These are phyloP conservation scores for Hyposoter dolosus DNA, from an alignment of 2,888 invertebrate species.

Conservation along the genomic window DNA sequence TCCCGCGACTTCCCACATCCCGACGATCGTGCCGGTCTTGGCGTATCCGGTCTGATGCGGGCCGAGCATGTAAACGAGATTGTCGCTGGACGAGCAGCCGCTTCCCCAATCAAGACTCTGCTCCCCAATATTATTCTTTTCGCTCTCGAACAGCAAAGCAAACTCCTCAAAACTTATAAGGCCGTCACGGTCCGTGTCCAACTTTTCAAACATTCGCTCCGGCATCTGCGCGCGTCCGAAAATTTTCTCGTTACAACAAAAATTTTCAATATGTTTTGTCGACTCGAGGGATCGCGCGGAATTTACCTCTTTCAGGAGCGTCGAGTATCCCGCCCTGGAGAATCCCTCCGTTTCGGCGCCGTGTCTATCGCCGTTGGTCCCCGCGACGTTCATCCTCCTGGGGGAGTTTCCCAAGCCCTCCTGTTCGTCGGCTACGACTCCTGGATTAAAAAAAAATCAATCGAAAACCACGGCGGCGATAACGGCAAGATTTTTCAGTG, in stretches of 20 bases:
- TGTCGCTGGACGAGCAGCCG: conserved; percentile 70
- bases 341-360: conserved; percentile 88
- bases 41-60: conserved; percentile 75
- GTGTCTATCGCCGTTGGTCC: conserved; percentile 85
- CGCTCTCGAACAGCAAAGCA: conserved; percentile 87
- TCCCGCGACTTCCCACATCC: conserved; percentile 91
- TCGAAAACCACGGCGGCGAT: background rate
- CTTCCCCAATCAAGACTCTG: conserved; percentile 75
- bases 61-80: conserved; percentile 70
- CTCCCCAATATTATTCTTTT: conserved; percentile 77
- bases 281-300: conserved; percentile 72
- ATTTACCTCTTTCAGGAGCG: conserved; percentile 87
- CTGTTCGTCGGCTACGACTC: background rate
- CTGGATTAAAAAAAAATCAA: background rate
- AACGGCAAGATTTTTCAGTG: background rate
- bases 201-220: conserved; percentile 88
- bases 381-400: conserved; percentile 77
- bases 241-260: background rate
- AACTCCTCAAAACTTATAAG: conserved; percentile 89
- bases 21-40: conserved; percentile 85
- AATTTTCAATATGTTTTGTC: background rate
- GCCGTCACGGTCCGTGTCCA: conserved; percentile 88
- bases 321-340: conserved; percentile 89
- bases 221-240: conserved; percentile 82
- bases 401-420: background rate